Conservation (phyloP, 2,113 vertebrate species). For the Dolichallabes microphthalmus region DNA sequence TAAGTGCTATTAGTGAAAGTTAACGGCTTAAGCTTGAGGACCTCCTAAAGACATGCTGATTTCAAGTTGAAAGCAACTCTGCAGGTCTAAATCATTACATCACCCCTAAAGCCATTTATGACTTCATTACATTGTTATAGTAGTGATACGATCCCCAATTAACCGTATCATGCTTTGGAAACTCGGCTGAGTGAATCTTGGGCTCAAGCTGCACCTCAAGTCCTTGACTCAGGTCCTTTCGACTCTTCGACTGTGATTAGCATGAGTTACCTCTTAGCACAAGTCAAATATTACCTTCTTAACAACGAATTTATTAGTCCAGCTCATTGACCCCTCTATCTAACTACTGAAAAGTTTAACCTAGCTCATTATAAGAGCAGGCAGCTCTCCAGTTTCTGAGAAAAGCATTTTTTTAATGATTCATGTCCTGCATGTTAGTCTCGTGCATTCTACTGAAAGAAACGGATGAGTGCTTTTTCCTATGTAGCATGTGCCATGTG, state of each 20-base stretch:
- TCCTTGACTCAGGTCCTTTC: constrained; percentile 10
- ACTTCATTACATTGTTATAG: constrained; percentile 34
- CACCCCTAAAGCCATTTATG: constrained; percentile 43
- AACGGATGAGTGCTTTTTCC: constrained; percentile 27
- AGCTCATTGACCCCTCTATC: constrained; percentile 24
- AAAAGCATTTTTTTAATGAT: constrained; percentile 4
- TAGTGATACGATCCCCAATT: constrained; percentile 38
- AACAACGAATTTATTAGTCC: constrained; percentile 36
- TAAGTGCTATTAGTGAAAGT: constrained; percentile 23
- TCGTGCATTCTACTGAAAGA: constrained; percentile 29
- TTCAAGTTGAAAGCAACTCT: constrained; percentile 12
- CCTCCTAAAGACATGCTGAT: constrained; percentile 12
- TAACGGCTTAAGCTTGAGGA: constrained; percentile 21
- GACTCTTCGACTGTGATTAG: not conserved
- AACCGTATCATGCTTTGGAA: constrained; percentile 18
- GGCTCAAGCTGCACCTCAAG: not conserved
- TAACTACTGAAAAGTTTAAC: constrained; percentile 33
- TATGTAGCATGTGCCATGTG: constrained; percentile 46
- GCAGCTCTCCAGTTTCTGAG: constrained; percentile 32
- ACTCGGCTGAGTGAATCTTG: not conserved
- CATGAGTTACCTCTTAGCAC: constrained; percentile 11
- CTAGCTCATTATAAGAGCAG: constrained; percentile 30
- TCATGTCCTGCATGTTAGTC: not conserved
- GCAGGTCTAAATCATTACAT: constrained; percentile 22
- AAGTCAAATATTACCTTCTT: constrained; percentile 52